Evolutionary conservation across 2,888 invertebrate species (phyloP).

Genomic region (Ryuthela nishihirai): DNA sequence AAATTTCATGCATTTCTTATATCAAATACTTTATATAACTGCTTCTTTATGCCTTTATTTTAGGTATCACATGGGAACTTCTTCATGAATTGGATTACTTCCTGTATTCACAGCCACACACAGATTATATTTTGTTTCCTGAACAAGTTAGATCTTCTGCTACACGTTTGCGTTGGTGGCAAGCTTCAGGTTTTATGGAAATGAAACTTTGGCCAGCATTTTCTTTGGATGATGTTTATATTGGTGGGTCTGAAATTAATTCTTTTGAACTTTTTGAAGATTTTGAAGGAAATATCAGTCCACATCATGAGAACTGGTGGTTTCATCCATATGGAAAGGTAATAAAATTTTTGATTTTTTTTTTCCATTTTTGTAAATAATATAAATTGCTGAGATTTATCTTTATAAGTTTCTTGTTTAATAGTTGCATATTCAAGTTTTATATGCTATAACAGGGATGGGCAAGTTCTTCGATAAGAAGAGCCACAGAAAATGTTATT

Average conservation of each 20-base stretch:
- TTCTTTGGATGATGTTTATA: slow-evolving; percentile 51
- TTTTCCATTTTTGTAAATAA: too few relatives aligned
- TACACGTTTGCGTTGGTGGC: slow-evolving; percentile 49
- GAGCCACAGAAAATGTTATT: too few relatives aligned
- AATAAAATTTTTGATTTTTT: neutral
- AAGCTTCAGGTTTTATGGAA: slow-evolving; percentile 22
- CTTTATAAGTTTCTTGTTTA: too few relatives aligned
- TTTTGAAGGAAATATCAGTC: slow-evolving; percentile 45
- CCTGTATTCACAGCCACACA: slow-evolving; percentile 45
- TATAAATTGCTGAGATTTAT: too few relatives aligned
- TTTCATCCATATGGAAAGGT: slow-evolving; percentile 46
- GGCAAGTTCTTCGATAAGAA: too few relatives aligned
- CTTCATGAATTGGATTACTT: slow-evolving; percentile 48
- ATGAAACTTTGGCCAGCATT: slow-evolving; percentile 46
- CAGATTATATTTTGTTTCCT: slow-evolving; percentile 49
- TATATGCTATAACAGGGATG: too few relatives aligned
- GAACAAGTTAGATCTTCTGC: slow-evolving; percentile 46
- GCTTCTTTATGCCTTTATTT: neutral
- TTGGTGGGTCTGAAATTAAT: slow-evolving; percentile 53
- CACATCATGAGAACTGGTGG: slow-evolving; percentile 45
- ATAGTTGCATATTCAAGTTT: too few relatives aligned
- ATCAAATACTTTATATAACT: neutral
- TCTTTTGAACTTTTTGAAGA: slow-evolving; percentile 47
- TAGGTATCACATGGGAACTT: slow-evolving; percentile 49
- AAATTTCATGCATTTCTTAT: too few relatives aligned